Evolutionary conservation across 2,797 vertebrate species (phyloP).

Genomic region (Dryobates pubescens): DNA sequence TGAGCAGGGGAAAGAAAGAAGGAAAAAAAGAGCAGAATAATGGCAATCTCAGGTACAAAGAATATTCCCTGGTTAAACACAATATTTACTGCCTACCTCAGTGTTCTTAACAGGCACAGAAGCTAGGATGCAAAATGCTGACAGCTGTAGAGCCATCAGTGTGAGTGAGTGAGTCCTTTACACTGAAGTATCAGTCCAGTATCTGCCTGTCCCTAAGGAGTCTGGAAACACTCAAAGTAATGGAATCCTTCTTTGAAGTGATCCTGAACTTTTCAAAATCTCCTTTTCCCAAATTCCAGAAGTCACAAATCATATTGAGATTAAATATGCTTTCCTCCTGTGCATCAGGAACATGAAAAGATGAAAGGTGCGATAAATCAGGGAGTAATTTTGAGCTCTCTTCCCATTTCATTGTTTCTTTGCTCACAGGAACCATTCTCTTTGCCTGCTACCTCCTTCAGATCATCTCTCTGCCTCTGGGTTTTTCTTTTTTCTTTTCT

Average conservation of each 20-base stretch:
- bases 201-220: not conserved
- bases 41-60: not conserved
- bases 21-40: not conserved
- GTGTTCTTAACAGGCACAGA: not conserved
- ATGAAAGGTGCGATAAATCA: not conserved
- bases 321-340: not conserved
- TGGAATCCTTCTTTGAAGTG: not conserved
- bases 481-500: too few relatives aligned
- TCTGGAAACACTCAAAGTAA: not conserved
- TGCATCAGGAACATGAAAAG: not conserved
- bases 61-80: not conserved
- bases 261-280: not conserved
- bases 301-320: not conserved
- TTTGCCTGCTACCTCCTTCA: constrained; percentile 1
- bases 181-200: not conserved
- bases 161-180: not conserved
- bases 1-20: not conserved
- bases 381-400: not conserved
- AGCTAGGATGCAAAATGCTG: not conserved
- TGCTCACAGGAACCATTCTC: not conserved
- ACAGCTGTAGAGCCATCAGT: not conserved
- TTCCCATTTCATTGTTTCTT: not conserved
- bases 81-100: not conserved
- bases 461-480: not conserved
- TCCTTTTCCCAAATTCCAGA: not conserved